Percentiles rank a stretch among this genome's conserved stretches.
These are phyloP conservation scores for Apostichopus californicus DNA, from an alignment of 35 echinoderm and acorn worm genomes.

Conservation along the genomic window DNA sequence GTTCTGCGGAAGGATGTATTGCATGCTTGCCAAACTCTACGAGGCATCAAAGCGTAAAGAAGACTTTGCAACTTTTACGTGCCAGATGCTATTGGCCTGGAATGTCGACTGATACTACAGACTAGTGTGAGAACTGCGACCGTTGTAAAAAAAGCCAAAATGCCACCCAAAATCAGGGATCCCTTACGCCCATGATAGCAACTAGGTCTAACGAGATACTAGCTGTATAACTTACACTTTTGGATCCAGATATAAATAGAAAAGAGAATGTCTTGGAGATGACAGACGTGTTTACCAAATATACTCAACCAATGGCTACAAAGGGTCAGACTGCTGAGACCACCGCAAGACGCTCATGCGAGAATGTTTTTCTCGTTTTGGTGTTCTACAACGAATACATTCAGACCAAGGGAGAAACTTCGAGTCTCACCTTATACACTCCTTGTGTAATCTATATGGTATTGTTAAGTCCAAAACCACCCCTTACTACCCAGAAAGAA, in stretches of 20 bases:
- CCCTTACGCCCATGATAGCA: neutral
- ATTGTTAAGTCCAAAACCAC: slow-evolving; percentile 33
- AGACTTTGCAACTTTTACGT: neutral
- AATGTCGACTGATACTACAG: neutral
- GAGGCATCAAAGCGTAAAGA: neutral
- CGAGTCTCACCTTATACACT: slow-evolving; percentile 15
- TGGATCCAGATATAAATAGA: slow-evolving; percentile 31
- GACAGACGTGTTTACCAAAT: slow-evolving; percentile 56
- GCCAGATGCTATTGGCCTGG: slow-evolving; percentile 66
- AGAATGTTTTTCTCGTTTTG: slow-evolving; percentile 29
- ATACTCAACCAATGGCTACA: slow-evolving; percentile 47
- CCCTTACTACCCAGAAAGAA: slow-evolving; percentile 68
- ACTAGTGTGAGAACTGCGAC: slow-evolving; percentile 51
- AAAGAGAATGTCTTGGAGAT: slow-evolving; percentile 58
- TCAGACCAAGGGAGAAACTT: slow-evolving; percentile 58
- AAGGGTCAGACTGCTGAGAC: slow-evolving; percentile 51
- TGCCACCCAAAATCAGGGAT: slow-evolving; percentile 5
- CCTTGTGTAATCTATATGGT: slow-evolving; percentile 53
- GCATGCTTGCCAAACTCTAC: neutral
- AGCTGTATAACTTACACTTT: neutral
- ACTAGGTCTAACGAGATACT: slow-evolving; percentile 26
- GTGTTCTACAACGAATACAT: slow-evolving; percentile 15
- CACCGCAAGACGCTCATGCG: slow-evolving; percentile 32
- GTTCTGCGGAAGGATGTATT: neutral
- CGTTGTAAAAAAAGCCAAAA: slow-evolving; percentile 29